These are phyloP conservation scores for Chymomyza amoena DNA, from an alignment of 2,888 invertebrate genomes.

Conservation along the genomic window DNA sequence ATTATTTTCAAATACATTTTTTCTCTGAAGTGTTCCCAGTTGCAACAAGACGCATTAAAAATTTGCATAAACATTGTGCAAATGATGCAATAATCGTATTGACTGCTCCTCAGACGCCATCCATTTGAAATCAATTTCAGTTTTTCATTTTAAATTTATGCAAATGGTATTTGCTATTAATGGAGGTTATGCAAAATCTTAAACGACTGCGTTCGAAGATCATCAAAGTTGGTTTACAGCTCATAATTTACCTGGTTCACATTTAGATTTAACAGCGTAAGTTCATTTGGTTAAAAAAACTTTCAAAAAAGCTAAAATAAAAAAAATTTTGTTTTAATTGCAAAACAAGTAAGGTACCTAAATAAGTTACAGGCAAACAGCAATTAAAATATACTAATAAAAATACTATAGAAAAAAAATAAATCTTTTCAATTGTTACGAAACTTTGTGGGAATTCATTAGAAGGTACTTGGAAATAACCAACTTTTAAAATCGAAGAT, in stretches of 20 bases:
- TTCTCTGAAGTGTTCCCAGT: neutral
- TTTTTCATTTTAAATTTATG: constrained; percentile 12
- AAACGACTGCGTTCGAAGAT: neutral
- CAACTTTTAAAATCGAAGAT: too few species aligned
- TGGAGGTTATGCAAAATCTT: neutral
- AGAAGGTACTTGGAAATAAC: too few species aligned
- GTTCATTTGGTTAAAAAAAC: neutral
- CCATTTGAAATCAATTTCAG: constrained; percentile 24
- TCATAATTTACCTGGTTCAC: neutral
- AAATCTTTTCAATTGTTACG: too few species aligned
- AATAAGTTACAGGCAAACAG: too few species aligned
- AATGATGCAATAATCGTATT: neutral
- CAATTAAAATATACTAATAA: too few species aligned
- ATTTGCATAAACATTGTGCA: neutral
- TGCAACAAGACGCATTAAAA: neutral
- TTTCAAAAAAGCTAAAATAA: neutral
- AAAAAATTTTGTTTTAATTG: neutral
- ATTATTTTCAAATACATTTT: constrained; percentile 3
- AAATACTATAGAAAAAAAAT: too few species aligned
- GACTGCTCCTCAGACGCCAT: neutral
- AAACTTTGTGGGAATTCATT: too few species aligned
- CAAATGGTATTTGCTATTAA: neutral
- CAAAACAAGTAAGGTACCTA: neutral
- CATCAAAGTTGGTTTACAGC: neutral
- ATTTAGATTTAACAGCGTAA: neutral